phyloP scores from a whole-genome alignment of 2,113 vertebrate species.

The Galeopterus variegatus region DNA sequence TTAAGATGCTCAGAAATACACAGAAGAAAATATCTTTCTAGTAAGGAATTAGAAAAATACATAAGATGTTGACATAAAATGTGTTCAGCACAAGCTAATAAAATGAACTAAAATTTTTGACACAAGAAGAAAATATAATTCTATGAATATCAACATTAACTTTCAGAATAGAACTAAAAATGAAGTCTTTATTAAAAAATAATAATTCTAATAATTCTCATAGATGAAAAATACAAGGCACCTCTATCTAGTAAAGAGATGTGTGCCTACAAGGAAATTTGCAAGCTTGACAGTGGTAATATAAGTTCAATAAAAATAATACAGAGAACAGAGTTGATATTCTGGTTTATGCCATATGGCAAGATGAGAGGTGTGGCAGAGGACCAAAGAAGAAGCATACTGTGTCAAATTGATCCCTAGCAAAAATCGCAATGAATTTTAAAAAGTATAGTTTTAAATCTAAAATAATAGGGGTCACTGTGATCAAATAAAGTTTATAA shows the following conservation, averaged over 20 bases:
- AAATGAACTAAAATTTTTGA: background rate
- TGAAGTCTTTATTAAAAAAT: background rate
- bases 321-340: background rate
- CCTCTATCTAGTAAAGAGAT: background rate
- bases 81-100: background rate
- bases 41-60: background rate
- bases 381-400: background rate
- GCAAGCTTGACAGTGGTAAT: background rate
- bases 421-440: background rate
- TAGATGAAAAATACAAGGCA: background rate
- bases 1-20: background rate
- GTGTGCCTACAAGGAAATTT: background rate
- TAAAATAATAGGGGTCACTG: background rate
- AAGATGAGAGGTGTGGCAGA: background rate
- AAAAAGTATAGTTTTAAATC: background rate
- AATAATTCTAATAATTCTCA: background rate
- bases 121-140: background rate
- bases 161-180: conserved; percentile 15
- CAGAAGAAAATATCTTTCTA: background rate
- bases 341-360: background rate
- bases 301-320: background rate
- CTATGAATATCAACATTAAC: background rate
- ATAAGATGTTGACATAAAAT: background rate
- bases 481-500: background rate
- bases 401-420: background rate